These are phyloP conservation scores for Oreortyx pictus DNA, from an alignment of 2,797 vertebrate species.

Conservation along the genomic window DNA sequence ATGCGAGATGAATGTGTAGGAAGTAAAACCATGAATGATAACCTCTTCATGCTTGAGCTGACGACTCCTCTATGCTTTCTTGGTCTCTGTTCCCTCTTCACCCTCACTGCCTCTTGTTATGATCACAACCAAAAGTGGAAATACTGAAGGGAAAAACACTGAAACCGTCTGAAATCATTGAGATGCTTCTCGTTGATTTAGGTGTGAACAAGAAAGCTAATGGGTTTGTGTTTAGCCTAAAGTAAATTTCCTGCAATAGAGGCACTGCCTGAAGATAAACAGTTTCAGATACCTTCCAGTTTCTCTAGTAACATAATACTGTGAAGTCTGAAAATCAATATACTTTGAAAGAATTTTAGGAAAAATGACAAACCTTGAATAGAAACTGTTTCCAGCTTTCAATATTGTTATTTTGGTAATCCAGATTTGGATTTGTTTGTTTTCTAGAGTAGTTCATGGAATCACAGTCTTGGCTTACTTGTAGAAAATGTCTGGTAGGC, in stretches of 20 bases:
- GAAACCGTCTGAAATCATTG: neutral
- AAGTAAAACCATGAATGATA: neutral
- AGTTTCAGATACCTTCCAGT: neutral
- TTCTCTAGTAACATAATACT: neutral
- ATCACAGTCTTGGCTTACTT: neutral
- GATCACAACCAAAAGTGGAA: neutral
- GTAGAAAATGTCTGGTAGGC: constrained; percentile 6
- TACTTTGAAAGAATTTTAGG: constrained; percentile 25
- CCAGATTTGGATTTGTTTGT: neutral
- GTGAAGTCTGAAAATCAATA: constrained; percentile 1
- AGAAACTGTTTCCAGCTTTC: neutral
- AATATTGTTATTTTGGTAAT: neutral
- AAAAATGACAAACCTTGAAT: neutral
- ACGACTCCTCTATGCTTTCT: rapidly evolving
- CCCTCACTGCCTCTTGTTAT: rapidly evolving
- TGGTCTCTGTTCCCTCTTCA: neutral
- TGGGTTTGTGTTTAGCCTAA: neutral
- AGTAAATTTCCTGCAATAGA: neutral
- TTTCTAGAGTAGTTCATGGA: neutral
- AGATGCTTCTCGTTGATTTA: neutral
- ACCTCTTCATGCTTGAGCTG: neutral
- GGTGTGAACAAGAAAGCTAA: neutral
- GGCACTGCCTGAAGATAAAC: neutral
- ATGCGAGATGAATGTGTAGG: neutral
- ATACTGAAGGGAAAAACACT: neutral